phyloP scores from a whole-genome alignment of 2,113 vertebrate species.

The Callaeas wilsoni region DNA sequence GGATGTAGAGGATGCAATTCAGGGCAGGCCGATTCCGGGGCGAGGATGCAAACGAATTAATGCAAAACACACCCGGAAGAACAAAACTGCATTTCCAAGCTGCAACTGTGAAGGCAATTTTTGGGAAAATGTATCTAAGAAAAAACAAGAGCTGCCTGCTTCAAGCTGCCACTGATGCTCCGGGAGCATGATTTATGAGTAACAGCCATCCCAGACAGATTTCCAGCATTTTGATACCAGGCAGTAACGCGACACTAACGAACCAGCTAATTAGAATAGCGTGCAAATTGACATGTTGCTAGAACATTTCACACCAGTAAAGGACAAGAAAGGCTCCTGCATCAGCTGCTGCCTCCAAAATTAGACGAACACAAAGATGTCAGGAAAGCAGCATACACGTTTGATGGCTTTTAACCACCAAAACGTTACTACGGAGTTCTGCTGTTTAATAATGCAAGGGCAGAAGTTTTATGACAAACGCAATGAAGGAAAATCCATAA shows the following conservation, averaged over 20 bases:
- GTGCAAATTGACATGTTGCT: neutral
- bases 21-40: rapidly evolving
- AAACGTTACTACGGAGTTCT: neutral
- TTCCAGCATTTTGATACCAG: neutral
- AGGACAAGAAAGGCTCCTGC: neutral
- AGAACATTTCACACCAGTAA: neutral
- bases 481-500: neutral
- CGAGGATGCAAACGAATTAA: rapidly evolving
- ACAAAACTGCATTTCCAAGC: rapidly evolving
- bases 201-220: neutral
- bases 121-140: rapidly evolving
- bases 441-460: neutral
- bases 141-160: neutral
- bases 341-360: constrained; percentile 4
- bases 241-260: neutral
- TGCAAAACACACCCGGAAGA: rapidly evolving
- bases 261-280: neutral
- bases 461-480: neutral
- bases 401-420: neutral
- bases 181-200: rapidly evolving
- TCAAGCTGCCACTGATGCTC: neutral
- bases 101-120: rapidly evolving
- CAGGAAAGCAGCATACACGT: rapidly evolving
- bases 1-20: rapidly evolving
- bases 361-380: neutral